phyloP scores from a whole-genome alignment of 2,113 vertebrate genomes.

The Aldabrachelys gigantea region DNA sequence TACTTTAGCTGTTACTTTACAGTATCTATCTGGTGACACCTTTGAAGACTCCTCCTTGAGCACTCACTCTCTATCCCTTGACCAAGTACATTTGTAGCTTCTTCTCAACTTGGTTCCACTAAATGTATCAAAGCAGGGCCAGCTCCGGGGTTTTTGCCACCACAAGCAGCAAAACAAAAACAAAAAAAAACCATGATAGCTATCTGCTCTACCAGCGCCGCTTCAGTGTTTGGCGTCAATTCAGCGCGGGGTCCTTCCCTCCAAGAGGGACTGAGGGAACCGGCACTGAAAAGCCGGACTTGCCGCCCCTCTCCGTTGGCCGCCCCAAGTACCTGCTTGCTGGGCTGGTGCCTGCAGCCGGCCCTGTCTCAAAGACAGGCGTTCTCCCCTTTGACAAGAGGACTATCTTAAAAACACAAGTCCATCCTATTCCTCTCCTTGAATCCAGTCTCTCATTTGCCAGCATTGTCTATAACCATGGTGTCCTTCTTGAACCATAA shows the following conservation, averaged over 20 bases:
- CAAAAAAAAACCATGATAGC: too few species aligned
- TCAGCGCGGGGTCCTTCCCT: too few species aligned
- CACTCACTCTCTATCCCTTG: background rate
- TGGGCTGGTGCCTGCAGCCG: too few species aligned
- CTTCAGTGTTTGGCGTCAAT: too few species aligned
- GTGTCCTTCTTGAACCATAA: background rate
- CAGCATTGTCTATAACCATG: background rate
- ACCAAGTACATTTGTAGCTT: background rate
- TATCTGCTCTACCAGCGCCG: too few species aligned
- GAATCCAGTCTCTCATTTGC: background rate
- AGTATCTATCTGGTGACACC: background rate
- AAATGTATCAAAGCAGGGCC: background rate
- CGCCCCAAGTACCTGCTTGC: too few species aligned
- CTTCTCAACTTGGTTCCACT: background rate
- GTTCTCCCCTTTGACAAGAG: background rate
- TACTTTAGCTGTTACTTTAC: background rate
- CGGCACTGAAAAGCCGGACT: too few species aligned
- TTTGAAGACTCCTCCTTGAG: background rate
- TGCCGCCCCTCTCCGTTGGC: too few species aligned
- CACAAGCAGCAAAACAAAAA: too few species aligned
- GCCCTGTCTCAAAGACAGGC: background rate
- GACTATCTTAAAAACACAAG: background rate
- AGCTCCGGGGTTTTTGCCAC: too few species aligned
- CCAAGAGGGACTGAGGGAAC: too few species aligned
- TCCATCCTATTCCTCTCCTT: background rate